A percentile compares a stretch with the other conserved stretches of the same genome.
phyloP scores from a whole-genome alignment of 2,797 vertebrate genomes.

The Mareca penelope region DNA sequence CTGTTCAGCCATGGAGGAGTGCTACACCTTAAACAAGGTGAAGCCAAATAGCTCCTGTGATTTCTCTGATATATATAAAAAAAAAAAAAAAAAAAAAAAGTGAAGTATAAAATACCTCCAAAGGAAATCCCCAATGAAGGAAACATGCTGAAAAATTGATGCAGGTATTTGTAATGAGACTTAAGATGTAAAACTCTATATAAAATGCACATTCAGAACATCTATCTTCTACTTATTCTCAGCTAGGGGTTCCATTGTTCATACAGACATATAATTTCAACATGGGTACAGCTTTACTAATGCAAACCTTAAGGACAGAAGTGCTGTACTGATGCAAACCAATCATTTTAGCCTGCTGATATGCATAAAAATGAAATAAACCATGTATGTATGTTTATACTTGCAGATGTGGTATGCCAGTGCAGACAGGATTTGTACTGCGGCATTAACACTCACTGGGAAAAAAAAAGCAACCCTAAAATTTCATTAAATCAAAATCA shows the following conservation, averaged over 20 bases:
- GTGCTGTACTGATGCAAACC: not conserved
- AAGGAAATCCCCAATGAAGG: not conserved
- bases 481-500: not conserved
- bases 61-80: not conserved
- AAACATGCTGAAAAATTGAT: not conserved
- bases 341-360: not conserved
- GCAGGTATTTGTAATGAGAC: not conserved
- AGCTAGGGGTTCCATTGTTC: not conserved
- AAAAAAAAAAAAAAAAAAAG: not conserved
- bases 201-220: not conserved
- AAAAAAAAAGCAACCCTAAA: not conserved
- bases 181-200: not conserved
- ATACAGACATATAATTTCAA: not conserved
- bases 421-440: not conserved
- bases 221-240: not conserved
- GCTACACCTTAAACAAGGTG: not conserved
- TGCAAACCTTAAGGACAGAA: constrained; percentile 6
- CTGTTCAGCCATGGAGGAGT: not conserved
- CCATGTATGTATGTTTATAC: not conserved
- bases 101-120: not conserved
- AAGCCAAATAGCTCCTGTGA: not conserved
- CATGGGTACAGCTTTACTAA: not conserved
- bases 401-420: not conserved
- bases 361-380: not conserved
- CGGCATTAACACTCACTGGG: not conserved